These are phyloP conservation scores for Chloroclysta siterata DNA, from an alignment of 2,888 invertebrate genomes.

Conservation along the genomic window DNA sequence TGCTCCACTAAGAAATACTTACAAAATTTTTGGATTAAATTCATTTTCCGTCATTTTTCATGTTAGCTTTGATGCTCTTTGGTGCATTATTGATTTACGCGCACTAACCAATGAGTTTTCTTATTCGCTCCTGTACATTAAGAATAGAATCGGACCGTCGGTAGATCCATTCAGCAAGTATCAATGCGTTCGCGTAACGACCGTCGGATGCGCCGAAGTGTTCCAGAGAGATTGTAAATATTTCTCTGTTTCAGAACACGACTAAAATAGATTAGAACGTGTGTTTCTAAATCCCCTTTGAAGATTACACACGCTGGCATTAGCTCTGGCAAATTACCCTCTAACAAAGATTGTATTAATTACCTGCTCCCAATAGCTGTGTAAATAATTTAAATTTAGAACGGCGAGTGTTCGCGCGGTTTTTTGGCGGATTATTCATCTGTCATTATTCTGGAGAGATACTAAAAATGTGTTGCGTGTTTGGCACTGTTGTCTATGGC, in stretches of 20 bases:
- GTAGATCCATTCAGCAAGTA: constrained; percentile 33
- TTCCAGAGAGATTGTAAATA: constrained; percentile 84
- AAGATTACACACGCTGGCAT: constrained; percentile 84
- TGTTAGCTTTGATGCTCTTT: no score
- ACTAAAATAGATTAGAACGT: constrained; percentile 84
- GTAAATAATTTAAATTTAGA: constrained; percentile 83
- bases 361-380: constrained; percentile 82
- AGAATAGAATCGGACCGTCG: constrained; percentile 18
- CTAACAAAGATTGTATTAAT: constrained; percentile 85
- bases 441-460: constrained; percentile 62
- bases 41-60: no score
- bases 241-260: constrained; percentile 84
- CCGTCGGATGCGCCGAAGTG: constrained; percentile 84
- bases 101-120: not conserved
- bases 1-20: no score
- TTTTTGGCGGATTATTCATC: constrained; percentile 68
- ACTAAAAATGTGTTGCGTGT: constrained; percentile 15
- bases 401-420: constrained; percentile 63
- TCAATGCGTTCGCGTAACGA: constrained; percentile 82
- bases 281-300: constrained; percentile 85
- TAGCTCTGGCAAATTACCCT: constrained; percentile 85
- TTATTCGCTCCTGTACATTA: constrained; percentile 4
- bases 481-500: constrained; percentile 18
- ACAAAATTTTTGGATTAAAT: no score
- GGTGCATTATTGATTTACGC: no score